A percentile compares a stretch with the other conserved stretches of the same genome.
These are phyloP conservation scores for Leptopilina syphax DNA, from an alignment of 2,888 invertebrate genomes.

Conservation along the genomic window DNA sequence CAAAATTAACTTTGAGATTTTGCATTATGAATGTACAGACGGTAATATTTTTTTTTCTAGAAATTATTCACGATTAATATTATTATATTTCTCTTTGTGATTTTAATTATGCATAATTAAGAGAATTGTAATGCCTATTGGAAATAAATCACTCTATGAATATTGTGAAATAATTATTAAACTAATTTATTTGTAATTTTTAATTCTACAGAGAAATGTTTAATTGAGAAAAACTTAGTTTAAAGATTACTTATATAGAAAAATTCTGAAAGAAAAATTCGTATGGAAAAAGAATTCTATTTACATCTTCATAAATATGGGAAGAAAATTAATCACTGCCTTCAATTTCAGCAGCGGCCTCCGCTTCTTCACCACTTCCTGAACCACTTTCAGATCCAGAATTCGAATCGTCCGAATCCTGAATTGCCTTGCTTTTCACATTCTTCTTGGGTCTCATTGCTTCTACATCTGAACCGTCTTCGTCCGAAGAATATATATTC, in stretches of 20 bases:
- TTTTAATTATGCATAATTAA: conserved; percentile 50
- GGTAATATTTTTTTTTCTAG: conserved; percentile 12
- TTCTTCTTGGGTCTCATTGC: conserved; percentile 84
- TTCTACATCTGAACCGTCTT: conserved; percentile 91
- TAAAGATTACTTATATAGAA: too few relatives aligned
- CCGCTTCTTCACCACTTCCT: conserved; percentile 74
- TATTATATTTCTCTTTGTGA: conserved; percentile 44
- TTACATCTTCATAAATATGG: not conserved
- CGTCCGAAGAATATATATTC: conserved; percentile 92
- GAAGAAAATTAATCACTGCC: conserved; percentile 62
- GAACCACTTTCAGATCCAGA: conserved; percentile 74
- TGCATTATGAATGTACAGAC: conserved; percentile 33
- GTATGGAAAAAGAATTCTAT: not conserved
- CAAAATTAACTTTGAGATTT: not conserved
- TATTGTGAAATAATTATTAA: conserved; percentile 45
- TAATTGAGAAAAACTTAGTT: too few relatives aligned
- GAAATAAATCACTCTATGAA: conserved; percentile 51
- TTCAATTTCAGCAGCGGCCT: conserved; percentile 68
- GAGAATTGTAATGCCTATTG: conserved; percentile 59
- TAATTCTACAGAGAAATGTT: too few relatives aligned
- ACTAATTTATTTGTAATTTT: conserved; percentile 16
- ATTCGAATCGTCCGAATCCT: conserved; percentile 84
- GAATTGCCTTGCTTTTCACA: conserved; percentile 87
- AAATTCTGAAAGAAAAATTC: too few relatives aligned
- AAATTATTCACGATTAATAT: conserved; percentile 9